phyloP scores from a whole-genome alignment of 1,140 invertebrate species.

The Heliothis virescens region DNA sequence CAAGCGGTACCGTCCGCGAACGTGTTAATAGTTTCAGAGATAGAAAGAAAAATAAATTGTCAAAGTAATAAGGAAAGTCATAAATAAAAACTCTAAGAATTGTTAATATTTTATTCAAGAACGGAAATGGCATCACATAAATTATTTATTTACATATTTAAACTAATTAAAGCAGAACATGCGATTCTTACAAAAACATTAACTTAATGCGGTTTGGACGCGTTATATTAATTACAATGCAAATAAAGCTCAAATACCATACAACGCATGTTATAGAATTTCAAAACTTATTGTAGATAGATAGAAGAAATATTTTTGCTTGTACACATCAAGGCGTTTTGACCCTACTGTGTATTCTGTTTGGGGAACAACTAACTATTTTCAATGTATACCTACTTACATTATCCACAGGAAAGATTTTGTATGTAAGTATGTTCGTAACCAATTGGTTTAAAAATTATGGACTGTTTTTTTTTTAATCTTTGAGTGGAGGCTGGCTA shows the following conservation, averaged over 20 bases:
- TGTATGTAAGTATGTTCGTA: too few relatives aligned
- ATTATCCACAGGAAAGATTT: too few relatives aligned
- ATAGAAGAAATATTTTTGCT: slow-evolving; percentile 11
- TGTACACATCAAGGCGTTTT: neutral
- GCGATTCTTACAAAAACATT: slow-evolving; percentile 70
- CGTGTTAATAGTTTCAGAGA: too few relatives aligned
- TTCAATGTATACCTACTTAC: too few relatives aligned
- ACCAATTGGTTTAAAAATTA: too few relatives aligned
- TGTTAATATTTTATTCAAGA: slow-evolving; percentile 79
- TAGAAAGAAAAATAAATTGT: too few relatives aligned
- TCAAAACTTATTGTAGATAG: slow-evolving; percentile 1
- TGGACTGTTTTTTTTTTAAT: too few relatives aligned
- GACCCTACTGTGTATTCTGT: neutral
- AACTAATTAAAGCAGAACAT: slow-evolving; percentile 83
- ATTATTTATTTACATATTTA: slow-evolving; percentile 79
- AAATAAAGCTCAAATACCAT: slow-evolving; percentile 60
- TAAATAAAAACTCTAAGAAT: slow-evolving; percentile 48
- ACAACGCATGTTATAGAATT: slow-evolving; percentile 57
- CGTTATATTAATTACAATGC: slow-evolving; percentile 49
- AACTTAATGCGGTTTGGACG: slow-evolving; percentile 54
- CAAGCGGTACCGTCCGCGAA: too few relatives aligned
- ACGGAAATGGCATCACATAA: slow-evolving; percentile 71
- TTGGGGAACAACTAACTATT: too few relatives aligned
- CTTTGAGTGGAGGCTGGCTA: too few relatives aligned
- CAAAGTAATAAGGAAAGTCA: neutral